A percentile compares a stretch with the other conserved stretches of the same genome.
These are phyloP conservation scores for Atractosteus spatula DNA, from an alignment of 2,113 vertebrate species.

Conservation along the genomic window DNA sequence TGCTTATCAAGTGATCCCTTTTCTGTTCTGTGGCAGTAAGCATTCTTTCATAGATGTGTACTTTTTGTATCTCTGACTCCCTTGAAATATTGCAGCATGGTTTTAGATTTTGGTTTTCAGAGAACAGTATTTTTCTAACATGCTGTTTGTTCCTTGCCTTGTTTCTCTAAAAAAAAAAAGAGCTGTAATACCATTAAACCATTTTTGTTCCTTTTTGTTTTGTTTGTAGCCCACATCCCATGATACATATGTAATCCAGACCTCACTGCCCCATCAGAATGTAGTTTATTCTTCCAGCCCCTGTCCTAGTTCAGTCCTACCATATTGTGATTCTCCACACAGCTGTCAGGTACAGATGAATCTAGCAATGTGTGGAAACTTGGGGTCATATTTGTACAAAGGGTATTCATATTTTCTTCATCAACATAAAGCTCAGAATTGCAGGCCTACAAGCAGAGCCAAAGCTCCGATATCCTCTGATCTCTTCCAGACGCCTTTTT, in stretches of 20 bases:
- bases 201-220: conserved; percentile 34
- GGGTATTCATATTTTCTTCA: background rate
- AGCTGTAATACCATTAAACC: too few relatives aligned
- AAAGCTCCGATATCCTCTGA: background rate
- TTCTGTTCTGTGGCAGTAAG: too few relatives aligned
- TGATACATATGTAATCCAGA: conserved; percentile 57
- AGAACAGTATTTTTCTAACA: too few relatives aligned
- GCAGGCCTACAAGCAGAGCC: background rate
- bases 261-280: conserved; percentile 55
- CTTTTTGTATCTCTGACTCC: too few relatives aligned
- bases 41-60: too few relatives aligned
- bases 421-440: background rate
- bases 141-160: too few relatives aligned
- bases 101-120: too few relatives aligned
- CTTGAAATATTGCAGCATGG: too few relatives aligned
- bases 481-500: background rate
- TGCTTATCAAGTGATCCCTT: too few relatives aligned
- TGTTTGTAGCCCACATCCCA: conserved; percentile 52
- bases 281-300: conserved; percentile 46
- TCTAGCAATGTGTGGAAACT: conserved; percentile 16
- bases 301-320: conserved; percentile 32
- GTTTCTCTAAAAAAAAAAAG: too few relatives aligned
- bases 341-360: conserved; percentile 43
- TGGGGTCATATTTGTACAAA: conserved; percentile 10
- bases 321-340: conserved; percentile 41